Evolutionary conservation across 1,140 invertebrate species (phyloP).

Genomic region (Caenorhabditis latens): DNA sequence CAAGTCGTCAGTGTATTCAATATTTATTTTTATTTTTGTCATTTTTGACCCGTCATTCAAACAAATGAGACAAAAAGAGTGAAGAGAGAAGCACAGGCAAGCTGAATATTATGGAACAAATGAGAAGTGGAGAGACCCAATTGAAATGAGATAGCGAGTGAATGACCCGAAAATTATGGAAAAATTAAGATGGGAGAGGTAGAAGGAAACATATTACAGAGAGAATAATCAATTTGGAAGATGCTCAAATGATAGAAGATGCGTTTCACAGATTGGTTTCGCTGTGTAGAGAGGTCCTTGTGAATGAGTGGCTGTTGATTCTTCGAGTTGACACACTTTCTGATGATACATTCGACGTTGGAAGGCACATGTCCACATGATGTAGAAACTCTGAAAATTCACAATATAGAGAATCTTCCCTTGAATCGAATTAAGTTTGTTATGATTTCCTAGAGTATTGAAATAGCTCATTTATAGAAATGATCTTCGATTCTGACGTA

Average conservation of each 20-base stretch:
- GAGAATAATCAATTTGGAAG: background rate
- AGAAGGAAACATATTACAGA: background rate
- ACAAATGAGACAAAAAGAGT: slow-evolving; percentile 19
- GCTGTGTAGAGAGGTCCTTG: slow-evolving; percentile 1
- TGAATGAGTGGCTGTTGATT: slow-evolving; percentile 22
- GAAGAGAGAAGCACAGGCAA: background rate
- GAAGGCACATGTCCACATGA: slow-evolving; percentile 30
- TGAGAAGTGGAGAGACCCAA: background rate
- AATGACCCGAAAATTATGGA: background rate
- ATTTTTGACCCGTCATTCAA: slow-evolving; percentile 23
- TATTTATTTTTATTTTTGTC: slow-evolving; percentile 34
- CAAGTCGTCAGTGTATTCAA: slow-evolving; percentile 12
- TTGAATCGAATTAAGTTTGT: too few relatives aligned
- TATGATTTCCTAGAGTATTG: too few relatives aligned
- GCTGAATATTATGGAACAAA: background rate
- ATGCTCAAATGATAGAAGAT: slow-evolving; percentile 40
- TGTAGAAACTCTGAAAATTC: slow-evolving; percentile 15
- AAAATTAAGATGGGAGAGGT: background rate
- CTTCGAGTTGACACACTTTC: slow-evolving; percentile 31
- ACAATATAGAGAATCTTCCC: too few relatives aligned
- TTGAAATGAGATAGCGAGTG: background rate
- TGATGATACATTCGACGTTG: slow-evolving; percentile 43
- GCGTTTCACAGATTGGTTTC: slow-evolving; percentile 3
- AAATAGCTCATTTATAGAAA: too few relatives aligned
- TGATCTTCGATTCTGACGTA: too few relatives aligned